These are phyloP conservation scores for Nomada flava DNA, from an alignment of 2,888 invertebrate species.

Conservation along the genomic window DNA sequence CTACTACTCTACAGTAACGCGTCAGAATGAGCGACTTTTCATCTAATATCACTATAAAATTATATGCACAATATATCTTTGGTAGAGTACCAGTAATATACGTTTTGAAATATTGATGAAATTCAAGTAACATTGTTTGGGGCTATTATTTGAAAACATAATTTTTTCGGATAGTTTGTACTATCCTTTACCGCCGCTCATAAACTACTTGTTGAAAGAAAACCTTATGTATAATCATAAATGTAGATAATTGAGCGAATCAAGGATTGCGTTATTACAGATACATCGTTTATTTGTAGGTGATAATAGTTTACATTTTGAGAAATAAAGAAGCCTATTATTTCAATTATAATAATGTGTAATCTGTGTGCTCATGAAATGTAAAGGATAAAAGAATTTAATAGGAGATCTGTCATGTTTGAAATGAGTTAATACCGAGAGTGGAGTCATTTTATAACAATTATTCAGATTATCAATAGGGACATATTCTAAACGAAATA, in stretches of 20 bases:
- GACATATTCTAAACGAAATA: constrained; percentile 1
- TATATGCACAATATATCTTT: constrained; percentile 60
- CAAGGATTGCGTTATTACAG: constrained; percentile 69
- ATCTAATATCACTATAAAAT: constrained; percentile 32
- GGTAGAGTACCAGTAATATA: constrained; percentile 34
- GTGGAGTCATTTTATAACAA: constrained; percentile 27
- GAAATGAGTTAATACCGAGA: constrained; percentile 34
- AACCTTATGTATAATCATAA: constrained; percentile 61
- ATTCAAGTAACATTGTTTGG: constrained; percentile 53
- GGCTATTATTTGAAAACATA: constrained; percentile 56
- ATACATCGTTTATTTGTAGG: constrained; percentile 77
- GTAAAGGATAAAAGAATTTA: constrained; percentile 50
- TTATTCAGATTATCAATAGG: constrained; percentile 2
- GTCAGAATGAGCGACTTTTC: constrained; percentile 52
- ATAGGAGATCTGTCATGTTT: constrained; percentile 68
- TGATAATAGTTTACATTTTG: constrained; percentile 70
- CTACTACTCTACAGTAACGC: constrained; percentile 65
- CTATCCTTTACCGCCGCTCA: constrained; percentile 29
- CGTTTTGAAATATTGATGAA: constrained; percentile 37
- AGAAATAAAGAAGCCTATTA: constrained; percentile 77
- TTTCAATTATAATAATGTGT: constrained; percentile 78
- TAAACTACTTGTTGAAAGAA: constrained; percentile 35
- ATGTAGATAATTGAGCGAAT: constrained; percentile 62
- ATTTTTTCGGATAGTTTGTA: constrained; percentile 44
- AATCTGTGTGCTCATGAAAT: constrained; percentile 75